phyloP scores from a whole-genome alignment of 2,888 invertebrate species.

The Meta bourneti region DNA sequence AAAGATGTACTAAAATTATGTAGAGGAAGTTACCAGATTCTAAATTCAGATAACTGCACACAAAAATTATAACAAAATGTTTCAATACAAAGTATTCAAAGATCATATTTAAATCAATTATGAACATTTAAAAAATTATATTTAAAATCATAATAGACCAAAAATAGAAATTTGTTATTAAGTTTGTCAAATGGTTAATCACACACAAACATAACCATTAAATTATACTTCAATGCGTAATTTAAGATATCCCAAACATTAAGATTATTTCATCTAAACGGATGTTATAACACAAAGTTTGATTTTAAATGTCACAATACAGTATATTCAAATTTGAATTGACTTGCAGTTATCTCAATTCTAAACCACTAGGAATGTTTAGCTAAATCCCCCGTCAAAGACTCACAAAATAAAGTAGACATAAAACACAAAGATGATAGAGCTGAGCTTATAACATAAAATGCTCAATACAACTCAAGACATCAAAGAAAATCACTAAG shows the following conservation, averaged over 20 bases:
- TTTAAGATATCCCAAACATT: too few relatives aligned
- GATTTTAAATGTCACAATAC: too few relatives aligned
- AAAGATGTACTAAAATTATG: constrained; percentile 32
- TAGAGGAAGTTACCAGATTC: constrained; percentile 29
- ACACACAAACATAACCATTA: too few relatives aligned
- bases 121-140: too few relatives aligned
- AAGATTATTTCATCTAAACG: too few relatives aligned
- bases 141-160: too few relatives aligned
- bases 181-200: too few relatives aligned
- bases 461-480: constrained; percentile 10
- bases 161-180: too few relatives aligned
- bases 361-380: constrained; percentile 50
- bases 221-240: too few relatives aligned
- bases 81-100: background rate
- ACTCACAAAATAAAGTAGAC: constrained; percentile 27
- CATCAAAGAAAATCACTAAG: background rate
- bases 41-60: constrained; percentile 40
- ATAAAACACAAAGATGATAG: constrained; percentile 27
- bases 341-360: constrained; percentile 20
- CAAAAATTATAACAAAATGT: background rate
- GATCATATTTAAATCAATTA: background rate
- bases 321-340: too few relatives aligned
- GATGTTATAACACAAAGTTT: too few relatives aligned
- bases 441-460: constrained; percentile 26
- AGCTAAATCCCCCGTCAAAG: constrained; percentile 22